Evolutionary conservation across 2,113 vertebrate genomes (phyloP).

Genomic region (Anolis sagrei): DNA sequence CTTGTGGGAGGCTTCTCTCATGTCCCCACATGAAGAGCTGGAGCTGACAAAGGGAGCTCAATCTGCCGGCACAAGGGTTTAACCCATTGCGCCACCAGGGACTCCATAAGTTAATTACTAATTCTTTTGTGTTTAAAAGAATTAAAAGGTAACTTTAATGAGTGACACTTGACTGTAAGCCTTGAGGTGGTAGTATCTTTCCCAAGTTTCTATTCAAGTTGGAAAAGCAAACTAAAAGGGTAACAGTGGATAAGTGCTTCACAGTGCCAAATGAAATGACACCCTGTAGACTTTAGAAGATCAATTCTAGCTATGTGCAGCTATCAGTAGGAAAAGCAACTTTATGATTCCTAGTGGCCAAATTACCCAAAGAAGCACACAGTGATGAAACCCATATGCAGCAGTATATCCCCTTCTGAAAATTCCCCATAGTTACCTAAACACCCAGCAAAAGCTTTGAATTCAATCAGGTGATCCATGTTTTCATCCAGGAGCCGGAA

Average conservation of each 20-base stretch:
- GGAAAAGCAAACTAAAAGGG: background rate
- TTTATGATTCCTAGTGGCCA: background rate
- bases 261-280: background rate
- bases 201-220: background rate
- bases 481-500: slow-evolving; percentile 91
- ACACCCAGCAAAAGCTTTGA: slow-evolving; percentile 85
- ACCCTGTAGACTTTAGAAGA: background rate
- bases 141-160: background rate
- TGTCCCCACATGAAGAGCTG: too few relatives aligned
- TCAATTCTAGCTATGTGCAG: background rate
- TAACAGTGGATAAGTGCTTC: background rate
- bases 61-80: too few relatives aligned
- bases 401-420: background rate
- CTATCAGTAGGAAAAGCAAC: background rate
- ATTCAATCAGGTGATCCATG: slow-evolving; percentile 82
- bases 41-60: too few relatives aligned
- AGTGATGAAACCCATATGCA: background rate
- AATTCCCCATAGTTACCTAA: slow-evolving; percentile 75
- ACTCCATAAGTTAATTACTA: too few relatives aligned
- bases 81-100: too few relatives aligned
- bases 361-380: background rate
- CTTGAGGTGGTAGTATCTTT: background rate
- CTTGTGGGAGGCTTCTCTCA: too few relatives aligned
- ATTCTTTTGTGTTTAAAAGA: background rate
- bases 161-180: background rate